A percentile compares a stretch with the other conserved stretches of the same genome.
phyloP scores from a whole-genome alignment of 2,113 vertebrate species.

The Ellobius talpinus region DNA sequence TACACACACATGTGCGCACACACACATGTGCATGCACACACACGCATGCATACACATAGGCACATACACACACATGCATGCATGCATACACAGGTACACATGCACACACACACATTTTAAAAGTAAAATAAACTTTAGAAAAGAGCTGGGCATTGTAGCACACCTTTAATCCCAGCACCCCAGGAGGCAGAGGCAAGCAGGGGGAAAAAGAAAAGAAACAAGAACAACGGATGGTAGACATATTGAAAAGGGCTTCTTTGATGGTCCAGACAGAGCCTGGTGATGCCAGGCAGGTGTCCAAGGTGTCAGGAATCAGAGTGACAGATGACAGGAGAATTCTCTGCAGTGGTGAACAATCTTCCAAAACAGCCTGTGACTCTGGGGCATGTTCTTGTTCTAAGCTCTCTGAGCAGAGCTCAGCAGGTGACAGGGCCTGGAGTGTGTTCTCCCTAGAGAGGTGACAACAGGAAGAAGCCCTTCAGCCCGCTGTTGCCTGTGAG shows the following conservation, averaged over 20 bases:
- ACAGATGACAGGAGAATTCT: neutral
- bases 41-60: no score
- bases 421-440: neutral
- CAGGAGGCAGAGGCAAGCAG: neutral
- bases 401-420: neutral
- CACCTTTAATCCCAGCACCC: neutral
- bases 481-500: neutral
- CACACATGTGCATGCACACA: no score
- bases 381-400: neutral
- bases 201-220: neutral
- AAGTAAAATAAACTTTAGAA: neutral
- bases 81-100: neutral
- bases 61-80: neutral
- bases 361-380: neutral
- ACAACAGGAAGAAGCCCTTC: neutral
- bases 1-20: no score
- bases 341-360: neutral
- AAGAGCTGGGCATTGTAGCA: neutral
- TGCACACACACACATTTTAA: no score
- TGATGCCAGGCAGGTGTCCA: neutral
- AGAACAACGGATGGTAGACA: neutral
- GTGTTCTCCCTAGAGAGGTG: neutral
- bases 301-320: accelerated
- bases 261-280: neutral
- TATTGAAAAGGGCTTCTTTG: accelerated